Percentiles rank a stretch among this genome's conserved stretches.
Conservation (phyloP, 2,888 invertebrate species). For the Charanyca ferruginea region DNA sequence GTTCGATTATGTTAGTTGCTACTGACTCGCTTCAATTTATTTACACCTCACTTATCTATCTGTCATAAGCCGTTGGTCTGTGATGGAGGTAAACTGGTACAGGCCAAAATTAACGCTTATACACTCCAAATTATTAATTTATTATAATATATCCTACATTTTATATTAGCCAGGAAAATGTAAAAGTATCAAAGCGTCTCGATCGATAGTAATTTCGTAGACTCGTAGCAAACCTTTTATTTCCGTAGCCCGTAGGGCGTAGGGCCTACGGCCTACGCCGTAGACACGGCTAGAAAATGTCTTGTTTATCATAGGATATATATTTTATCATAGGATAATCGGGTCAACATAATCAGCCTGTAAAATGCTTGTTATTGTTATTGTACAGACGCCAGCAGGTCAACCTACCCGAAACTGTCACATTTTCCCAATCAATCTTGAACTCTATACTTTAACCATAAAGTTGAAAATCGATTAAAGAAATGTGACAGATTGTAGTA, state of each 20-base stretch:
- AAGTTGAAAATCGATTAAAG: no score
- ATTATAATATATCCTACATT: background rate
- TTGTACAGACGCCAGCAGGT: no score
- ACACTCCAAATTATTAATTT: background rate
- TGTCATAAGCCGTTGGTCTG: slow-evolving; percentile 56
- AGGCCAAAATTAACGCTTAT: slow-evolving; percentile 13
- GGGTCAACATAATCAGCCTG: background rate
- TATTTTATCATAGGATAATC: background rate
- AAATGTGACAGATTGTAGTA: no score
- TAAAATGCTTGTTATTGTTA: background rate
- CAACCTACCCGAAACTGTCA: no score
- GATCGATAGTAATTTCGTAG: slow-evolving; percentile 22
- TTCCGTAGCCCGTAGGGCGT: slow-evolving; percentile 41
- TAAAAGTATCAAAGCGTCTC: background rate
- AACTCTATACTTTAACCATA: no score
- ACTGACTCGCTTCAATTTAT: slow-evolving; percentile 46
- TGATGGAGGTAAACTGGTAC: slow-evolving; percentile 40
- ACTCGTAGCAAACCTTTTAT: slow-evolving; percentile 31
- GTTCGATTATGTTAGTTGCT: slow-evolving; percentile 34
- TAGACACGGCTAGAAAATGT: slow-evolving; percentile 34
- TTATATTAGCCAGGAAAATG: background rate
- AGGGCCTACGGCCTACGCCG: slow-evolving; percentile 44
- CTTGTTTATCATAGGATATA: background rate
- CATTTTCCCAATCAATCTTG: no score
- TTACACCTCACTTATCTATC: slow-evolving; percentile 47